Conservation (phyloP, 2,797 vertebrate species). For the Phoxinus dragarum region DNA sequence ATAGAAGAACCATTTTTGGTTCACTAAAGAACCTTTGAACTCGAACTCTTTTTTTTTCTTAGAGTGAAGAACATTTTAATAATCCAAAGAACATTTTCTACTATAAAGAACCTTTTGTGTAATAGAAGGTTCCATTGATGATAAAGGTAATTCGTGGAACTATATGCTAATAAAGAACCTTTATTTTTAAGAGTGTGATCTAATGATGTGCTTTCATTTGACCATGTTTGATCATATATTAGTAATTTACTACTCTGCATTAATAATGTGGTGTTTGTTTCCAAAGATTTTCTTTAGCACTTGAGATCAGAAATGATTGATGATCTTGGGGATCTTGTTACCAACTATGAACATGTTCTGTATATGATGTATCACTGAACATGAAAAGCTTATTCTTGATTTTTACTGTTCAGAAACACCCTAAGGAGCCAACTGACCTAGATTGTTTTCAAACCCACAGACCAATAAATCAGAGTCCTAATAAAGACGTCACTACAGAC, state of each 20-base stretch:
- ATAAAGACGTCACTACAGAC: neutral
- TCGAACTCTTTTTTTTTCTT: no score
- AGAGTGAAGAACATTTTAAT: neutral
- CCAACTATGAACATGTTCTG: neutral
- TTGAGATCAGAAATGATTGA: neutral
- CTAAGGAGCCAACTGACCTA: conserved; percentile 68
- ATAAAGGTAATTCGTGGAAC: neutral
- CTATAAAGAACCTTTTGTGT: neutral
- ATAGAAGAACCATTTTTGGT: neutral
- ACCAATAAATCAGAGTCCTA: conserved; percentile 30
- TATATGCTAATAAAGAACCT: neutral
- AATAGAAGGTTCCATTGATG: neutral
- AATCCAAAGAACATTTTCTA: neutral
- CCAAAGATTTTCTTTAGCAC: neutral
- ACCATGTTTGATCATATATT: neutral
- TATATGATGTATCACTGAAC: conserved; percentile 1
- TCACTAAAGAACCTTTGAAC: neutral
- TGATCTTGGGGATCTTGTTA: neutral
- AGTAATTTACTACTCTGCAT: neutral
- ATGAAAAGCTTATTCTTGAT: conserved; percentile 64
- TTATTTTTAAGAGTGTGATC: neutral
- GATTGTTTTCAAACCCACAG: conserved; percentile 57
- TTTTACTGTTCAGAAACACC: conserved; percentile 64
- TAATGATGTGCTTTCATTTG: neutral
- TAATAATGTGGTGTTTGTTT: neutral